phyloP scores from a whole-genome alignment of 2,797 vertebrate genomes.

The Enteromius mattozi region DNA sequence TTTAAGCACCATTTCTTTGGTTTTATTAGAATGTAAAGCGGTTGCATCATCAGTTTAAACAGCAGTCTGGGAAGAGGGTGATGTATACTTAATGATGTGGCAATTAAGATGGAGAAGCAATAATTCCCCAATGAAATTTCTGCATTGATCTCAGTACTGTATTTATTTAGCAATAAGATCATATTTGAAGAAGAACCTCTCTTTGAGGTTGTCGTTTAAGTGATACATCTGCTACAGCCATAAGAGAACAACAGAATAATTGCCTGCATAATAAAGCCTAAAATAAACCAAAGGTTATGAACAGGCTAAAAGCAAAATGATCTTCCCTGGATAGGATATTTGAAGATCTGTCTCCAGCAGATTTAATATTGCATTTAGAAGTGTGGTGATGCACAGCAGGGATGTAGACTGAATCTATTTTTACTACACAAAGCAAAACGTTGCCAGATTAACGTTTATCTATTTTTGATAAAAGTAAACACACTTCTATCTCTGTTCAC shows the following conservation, averaged over 20 bases:
- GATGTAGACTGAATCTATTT: background rate
- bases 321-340: background rate
- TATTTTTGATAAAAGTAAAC: background rate
- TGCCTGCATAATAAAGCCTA: background rate
- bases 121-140: background rate
- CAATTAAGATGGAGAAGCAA: constrained; percentile 10
- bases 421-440: background rate
- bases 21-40: constrained; percentile 16
- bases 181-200: background rate
- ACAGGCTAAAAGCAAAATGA: background rate
- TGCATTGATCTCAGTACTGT: constrained; percentile 22
- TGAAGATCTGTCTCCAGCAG: background rate
- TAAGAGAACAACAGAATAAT: background rate
- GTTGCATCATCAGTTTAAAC: constrained; percentile 8
- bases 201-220: background rate
- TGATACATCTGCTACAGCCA: background rate
- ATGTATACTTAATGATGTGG: constrained; percentile 28
- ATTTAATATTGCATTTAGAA: background rate
- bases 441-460: background rate
- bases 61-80: background rate
- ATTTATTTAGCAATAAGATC: constrained; percentile 24
- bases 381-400: background rate
- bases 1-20: background rate
- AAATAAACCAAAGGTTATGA: background rate
- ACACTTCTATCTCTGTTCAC: background rate